Evolutionary conservation across 2,888 invertebrate genomes (phyloP).

Genomic region (Apeira syringaria): DNA sequence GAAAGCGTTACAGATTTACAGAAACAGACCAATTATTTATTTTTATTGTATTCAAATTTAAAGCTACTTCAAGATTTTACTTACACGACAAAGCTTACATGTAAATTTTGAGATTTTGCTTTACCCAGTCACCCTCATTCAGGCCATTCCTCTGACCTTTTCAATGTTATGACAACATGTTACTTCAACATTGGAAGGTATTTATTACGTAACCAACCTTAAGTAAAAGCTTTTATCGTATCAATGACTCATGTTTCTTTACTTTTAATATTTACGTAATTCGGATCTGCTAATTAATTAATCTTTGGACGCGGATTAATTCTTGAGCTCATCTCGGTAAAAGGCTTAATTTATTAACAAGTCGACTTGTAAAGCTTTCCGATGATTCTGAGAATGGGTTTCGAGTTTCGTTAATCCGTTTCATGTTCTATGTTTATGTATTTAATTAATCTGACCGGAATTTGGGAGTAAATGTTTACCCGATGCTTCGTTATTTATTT

Average conservation of each 20-base stretch:
- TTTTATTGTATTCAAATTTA: too few species aligned
- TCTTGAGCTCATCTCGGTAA: conserved; percentile 17
- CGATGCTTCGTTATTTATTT: conserved; percentile 5
- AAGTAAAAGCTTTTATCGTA: conserved; percentile 2
- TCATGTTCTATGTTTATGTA: conserved; percentile 10
- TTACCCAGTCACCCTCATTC: neutral
- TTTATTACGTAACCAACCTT: conserved; percentile 3
- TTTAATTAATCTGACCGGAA: conserved; percentile 1
- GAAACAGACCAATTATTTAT: too few species aligned
- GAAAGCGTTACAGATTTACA: too few species aligned
- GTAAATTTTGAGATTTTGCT: too few species aligned
- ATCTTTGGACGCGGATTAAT: conserved; percentile 19
- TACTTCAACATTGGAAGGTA: neutral
- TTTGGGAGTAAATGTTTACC: neutral
- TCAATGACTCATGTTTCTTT: neutral
- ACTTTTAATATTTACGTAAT: conserved; percentile 5
- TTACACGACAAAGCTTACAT: too few species aligned
- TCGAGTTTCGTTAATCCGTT: conserved; percentile 27
- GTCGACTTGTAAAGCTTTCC: conserved; percentile 16
- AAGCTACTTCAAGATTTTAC: too few species aligned
- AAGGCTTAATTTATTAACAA: conserved; percentile 21
- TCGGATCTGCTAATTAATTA: conserved; percentile 17
- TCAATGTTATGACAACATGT: neutral
- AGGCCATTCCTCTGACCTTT: neutral
- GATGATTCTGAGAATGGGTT: conserved; percentile 30